Evolutionary conservation across 2,797 vertebrate species (phyloP).

Genomic region (Malacoraja senta): DNA sequence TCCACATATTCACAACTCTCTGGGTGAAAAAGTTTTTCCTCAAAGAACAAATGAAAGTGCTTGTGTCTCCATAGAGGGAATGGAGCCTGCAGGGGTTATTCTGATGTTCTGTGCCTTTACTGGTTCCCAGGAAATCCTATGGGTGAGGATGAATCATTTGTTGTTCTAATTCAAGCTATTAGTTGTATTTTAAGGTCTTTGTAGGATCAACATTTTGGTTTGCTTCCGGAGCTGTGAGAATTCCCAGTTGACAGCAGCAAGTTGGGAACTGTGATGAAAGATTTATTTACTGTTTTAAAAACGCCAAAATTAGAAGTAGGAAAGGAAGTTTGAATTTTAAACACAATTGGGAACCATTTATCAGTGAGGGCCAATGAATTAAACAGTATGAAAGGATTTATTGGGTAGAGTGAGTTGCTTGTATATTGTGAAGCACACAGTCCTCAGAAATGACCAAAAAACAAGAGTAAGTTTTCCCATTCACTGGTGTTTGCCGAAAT

Average conservation of each 20-base stretch:
- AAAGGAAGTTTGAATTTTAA: neutral
- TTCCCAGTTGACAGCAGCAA: neutral
- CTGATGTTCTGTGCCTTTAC: neutral
- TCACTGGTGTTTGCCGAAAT: too few species aligned
- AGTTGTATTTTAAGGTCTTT: neutral
- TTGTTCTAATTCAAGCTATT: neutral
- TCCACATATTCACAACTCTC: too few species aligned
- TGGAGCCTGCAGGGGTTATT: neutral
- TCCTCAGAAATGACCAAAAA: too few species aligned
- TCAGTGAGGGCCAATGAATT: neutral
- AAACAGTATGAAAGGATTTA: neutral
- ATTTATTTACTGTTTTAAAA: neutral
- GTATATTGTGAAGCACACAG: too few species aligned
- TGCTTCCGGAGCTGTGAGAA: neutral
- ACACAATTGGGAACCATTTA: neutral
- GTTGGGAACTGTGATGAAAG: neutral
- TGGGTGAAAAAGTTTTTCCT: too few species aligned
- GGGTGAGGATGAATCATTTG: constrained; percentile 1
- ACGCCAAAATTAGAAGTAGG: neutral
- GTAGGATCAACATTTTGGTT: neutral
- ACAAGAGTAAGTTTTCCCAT: too few species aligned
- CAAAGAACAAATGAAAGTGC: too few species aligned
- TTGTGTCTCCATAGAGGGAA: neutral
- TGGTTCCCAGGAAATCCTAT: neutral
- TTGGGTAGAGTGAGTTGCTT: neutral